A percentile compares a stretch with the other conserved stretches of the same genome.
These are phyloP conservation scores for Eulemur albifrons DNA, from an alignment of 2,797 vertebrate genomes.

Conservation along the genomic window DNA sequence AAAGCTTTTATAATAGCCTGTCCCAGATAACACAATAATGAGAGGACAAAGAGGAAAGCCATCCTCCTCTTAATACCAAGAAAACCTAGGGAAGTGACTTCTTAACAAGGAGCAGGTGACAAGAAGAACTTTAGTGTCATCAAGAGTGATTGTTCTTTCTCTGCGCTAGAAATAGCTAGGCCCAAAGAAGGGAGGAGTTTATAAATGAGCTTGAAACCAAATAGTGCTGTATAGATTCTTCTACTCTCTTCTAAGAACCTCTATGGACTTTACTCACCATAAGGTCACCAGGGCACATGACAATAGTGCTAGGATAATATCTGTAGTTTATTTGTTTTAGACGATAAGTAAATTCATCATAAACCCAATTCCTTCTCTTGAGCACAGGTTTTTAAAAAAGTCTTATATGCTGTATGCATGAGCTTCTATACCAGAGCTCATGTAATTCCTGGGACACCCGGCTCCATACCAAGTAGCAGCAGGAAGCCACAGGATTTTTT, in stretches of 20 bases:
- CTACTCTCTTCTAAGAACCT: neutral
- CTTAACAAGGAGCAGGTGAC: slow-evolving; percentile 9
- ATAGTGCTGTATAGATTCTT: neutral
- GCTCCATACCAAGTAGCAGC: too few species aligned
- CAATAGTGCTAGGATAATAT: neutral
- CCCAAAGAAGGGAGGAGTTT: neutral
- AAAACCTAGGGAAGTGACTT: neutral
- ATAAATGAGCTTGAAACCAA: neutral
- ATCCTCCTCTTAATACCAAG: slow-evolving; percentile 10
- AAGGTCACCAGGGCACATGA: neutral
- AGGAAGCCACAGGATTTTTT: neutral
- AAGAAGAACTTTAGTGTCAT: slow-evolving; percentile 20
- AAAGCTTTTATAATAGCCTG: slow-evolving; percentile 56
- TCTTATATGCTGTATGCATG: neutral
- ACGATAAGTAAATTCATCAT: neutral
- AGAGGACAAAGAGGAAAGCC: slow-evolving; percentile 37
- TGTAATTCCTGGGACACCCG: accelerated
- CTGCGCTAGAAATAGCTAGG: slow-evolving; percentile 39
- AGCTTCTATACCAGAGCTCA: neutral
- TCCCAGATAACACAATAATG: slow-evolving; percentile 51
- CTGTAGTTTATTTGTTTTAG: neutral
- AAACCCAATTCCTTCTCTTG: neutral
- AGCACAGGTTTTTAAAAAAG: neutral
- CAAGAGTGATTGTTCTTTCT: slow-evolving; percentile 4
- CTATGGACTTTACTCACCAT: neutral